Evolutionary conservation across 2,797 vertebrate genomes (phyloP).

Genomic region (Mus caroli): DNA sequence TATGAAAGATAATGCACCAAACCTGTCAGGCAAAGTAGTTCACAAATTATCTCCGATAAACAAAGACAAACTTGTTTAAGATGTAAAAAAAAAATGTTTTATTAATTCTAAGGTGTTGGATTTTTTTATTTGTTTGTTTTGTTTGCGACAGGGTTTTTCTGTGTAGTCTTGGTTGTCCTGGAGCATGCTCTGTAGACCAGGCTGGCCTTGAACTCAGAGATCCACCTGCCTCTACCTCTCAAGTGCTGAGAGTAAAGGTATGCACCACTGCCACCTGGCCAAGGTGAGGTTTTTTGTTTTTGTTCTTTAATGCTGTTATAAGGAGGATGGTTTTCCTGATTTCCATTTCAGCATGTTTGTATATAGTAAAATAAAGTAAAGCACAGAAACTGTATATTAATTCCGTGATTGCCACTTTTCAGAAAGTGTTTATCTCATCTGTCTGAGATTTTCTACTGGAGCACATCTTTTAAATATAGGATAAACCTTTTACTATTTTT

Average conservation of each 20-base stretch:
- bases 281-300: too few relatives aligned
- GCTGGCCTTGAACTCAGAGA: too few relatives aligned
- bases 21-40: not conserved
- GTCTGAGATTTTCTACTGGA: not conserved
- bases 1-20: not conserved
- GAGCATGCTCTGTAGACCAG: too few relatives aligned
- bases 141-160: not conserved
- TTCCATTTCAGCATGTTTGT: not conserved
- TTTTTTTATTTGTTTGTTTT: not conserved
- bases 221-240: too few relatives aligned
- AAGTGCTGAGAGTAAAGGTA: too few relatives aligned
- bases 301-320: not conserved
- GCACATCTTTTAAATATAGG: not conserved
- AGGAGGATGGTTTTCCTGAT: not conserved
- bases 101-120: not conserved
- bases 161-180: too few relatives aligned
- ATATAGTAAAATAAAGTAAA: not conserved
- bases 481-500: not conserved
- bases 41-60: not conserved
- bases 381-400: not conserved
- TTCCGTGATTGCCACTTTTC: not conserved
- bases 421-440: not conserved
- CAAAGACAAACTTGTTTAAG: not conserved
- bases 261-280: too few relatives aligned
- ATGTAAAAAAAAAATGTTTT: too few relatives aligned